phyloP scores from a whole-genome alignment of 2,888 invertebrate genomes.

The Nipponacmea schrenckii region DNA sequence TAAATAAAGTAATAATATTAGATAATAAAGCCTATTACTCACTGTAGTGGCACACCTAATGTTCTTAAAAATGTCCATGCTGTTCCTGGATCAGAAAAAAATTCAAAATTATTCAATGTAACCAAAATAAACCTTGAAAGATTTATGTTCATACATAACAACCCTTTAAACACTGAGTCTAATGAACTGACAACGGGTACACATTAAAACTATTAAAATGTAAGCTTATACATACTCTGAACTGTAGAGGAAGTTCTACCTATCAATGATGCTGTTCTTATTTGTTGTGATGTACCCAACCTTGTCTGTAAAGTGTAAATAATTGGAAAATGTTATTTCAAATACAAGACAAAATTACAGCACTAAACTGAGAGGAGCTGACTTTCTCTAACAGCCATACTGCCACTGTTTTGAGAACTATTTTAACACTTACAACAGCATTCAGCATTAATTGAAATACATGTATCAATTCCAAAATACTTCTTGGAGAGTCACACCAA shows the following conservation, averaged over 20 bases:
- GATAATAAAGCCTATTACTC: conserved; percentile 15
- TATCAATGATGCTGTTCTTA: conserved; percentile 36
- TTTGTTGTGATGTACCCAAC: conserved; percentile 36
- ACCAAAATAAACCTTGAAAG: too few relatives aligned
- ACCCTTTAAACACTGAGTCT: too few relatives aligned
- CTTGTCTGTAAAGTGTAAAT: conserved; percentile 40
- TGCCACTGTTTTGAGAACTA: too few relatives aligned
- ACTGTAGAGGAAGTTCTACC: conserved; percentile 48
- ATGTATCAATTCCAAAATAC: too few relatives aligned
- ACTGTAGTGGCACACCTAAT: conserved; percentile 40
- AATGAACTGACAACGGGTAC: not conserved
- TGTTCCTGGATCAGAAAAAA: conserved; percentile 43
- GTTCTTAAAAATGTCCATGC: conserved; percentile 55
- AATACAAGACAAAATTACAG: too few relatives aligned
- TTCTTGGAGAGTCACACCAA: too few relatives aligned
- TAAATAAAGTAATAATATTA: too few relatives aligned
- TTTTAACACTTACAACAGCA: too few relatives aligned
- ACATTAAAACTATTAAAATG: not conserved
- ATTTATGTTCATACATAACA: too few relatives aligned
- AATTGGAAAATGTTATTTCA: not conserved
- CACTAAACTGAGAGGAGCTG: too few relatives aligned
- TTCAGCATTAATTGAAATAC: too few relatives aligned
- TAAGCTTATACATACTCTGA: conserved; percentile 38
- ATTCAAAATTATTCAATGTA: not conserved
- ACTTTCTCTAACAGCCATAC: too few relatives aligned